phyloP scores from a whole-genome alignment of 2,797 vertebrate species.

The Emydoidea blandingii region DNA sequence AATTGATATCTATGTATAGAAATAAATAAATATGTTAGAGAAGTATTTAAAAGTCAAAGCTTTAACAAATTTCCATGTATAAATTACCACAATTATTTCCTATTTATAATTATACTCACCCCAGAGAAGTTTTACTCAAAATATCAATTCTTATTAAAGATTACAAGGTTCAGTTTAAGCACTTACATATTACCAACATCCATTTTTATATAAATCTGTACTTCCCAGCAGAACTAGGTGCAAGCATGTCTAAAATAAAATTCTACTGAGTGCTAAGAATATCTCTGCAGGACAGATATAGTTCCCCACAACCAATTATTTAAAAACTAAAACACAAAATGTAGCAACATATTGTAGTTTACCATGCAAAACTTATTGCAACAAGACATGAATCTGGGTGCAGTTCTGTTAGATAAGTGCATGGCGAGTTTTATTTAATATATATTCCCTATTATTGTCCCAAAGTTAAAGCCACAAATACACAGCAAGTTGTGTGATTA shows the following conservation, averaged over 20 bases:
- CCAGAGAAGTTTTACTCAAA: neutral
- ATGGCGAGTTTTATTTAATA: neutral
- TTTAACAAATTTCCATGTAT: neutral
- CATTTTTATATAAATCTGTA: neutral
- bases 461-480: neutral
- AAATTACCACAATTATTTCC: neutral
- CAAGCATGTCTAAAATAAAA: neutral
- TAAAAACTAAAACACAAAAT: neutral
- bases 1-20: slow-evolving; percentile 31
- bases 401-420: neutral
- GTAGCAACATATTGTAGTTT: neutral
- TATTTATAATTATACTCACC: neutral
- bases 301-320: neutral
- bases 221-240: neutral
- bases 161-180: neutral
- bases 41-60: neutral
- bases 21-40: neutral
- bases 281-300: neutral
- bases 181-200: neutral
- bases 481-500: neutral
- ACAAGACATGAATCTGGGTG: neutral
- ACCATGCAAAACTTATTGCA: neutral
- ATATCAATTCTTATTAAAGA: neutral
- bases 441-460: neutral
- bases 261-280: neutral